A percentile compares a stretch with the other conserved stretches of the same genome.
These are phyloP conservation scores for Melopsittacus undulatus DNA, from an alignment of 2,797 vertebrate genomes.

Conservation along the genomic window DNA sequence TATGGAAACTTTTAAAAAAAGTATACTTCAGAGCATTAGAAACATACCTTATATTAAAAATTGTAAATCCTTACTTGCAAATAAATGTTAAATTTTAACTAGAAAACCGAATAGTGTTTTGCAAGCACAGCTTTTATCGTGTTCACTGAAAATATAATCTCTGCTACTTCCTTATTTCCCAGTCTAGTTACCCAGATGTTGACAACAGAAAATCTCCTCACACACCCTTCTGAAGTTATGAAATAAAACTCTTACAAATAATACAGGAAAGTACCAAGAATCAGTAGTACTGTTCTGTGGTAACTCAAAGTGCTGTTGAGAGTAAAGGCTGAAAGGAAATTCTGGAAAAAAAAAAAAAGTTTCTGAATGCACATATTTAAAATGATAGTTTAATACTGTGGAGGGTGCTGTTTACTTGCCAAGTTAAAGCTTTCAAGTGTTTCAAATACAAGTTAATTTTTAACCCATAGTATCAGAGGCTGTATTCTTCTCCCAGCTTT, in stretches of 20 bases:
- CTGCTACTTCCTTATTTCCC: not conserved
- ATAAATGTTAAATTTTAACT: not conserved
- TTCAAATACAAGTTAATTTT: not conserved
- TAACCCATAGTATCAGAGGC: not conserved
- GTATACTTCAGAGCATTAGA: not conserved
- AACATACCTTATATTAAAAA: not conserved
- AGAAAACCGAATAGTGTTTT: not conserved
- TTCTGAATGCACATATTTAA: not conserved
- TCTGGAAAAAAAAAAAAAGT: not conserved
- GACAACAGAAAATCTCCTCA: not conserved
- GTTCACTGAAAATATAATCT: not conserved
- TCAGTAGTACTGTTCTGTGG: not conserved
- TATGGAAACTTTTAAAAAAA: not conserved
- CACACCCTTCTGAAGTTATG: not conserved
- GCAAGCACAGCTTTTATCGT: constrained; percentile 1
- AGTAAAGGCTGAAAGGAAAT: not conserved
- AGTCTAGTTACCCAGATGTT: not conserved
- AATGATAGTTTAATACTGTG: not conserved
- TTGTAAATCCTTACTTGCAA: not conserved
- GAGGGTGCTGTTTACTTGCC: not conserved
- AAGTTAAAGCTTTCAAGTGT: not conserved
- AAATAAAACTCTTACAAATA: not conserved
- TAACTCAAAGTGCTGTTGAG: not conserved
- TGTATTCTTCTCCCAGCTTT: not conserved
- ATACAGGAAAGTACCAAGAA: not conserved